Evolutionary conservation across 2,888 invertebrate species (phyloP), one percentile per base, ranked within the genome.

Genomic region (Blomia tropicalis): DNA sequence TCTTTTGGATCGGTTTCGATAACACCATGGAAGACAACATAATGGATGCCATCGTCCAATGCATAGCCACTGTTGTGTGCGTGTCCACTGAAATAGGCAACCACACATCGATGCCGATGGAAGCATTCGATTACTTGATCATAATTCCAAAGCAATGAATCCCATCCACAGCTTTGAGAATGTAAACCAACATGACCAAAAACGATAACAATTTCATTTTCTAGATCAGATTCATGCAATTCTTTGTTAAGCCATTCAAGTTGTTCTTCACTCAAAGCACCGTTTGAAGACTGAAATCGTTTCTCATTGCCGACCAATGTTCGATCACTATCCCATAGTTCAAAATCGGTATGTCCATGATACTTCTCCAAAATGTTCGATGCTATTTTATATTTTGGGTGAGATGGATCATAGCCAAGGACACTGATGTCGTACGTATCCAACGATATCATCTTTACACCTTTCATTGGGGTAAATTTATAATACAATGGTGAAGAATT

Each of bases 71-170:
- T 71, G 11, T 68, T 67, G 64, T 75, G 75, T 43, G 71, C 71
- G 65, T 75, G 75, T 1, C 75, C 75, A 43, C 70, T 68, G 11
- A 74, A 64, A 63, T 73, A 73, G 17, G 70, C 71, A n/a, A 71
- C 58, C 4, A 74, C 72, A 65, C 71, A 72, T 2, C 54, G 59
- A 65, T 71, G 69, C 2, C 65, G 54, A 58, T 71, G 69, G 3
- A 75, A 63, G 4, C 72, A 66, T 0, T 69, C 59, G 22, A 72
- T 64, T 4, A 74, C 69, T 30, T 72, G 71, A 2, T 69, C 65
- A 63, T 71, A 71, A 67, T 75, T 74, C 74, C 74, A 75, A 11
- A 71, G 67, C 7, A 74, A 58, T 66, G 71, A 71, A 19, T 64
- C 47, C 44, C 58, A 41, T 30, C 69, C 68, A 23, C 67, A 62